A percentile compares a stretch with the other conserved stretches of the same genome.
Conservation (phyloP, 2,113 vertebrate genomes). For the Heloderma charlesbogerti region DNA sequence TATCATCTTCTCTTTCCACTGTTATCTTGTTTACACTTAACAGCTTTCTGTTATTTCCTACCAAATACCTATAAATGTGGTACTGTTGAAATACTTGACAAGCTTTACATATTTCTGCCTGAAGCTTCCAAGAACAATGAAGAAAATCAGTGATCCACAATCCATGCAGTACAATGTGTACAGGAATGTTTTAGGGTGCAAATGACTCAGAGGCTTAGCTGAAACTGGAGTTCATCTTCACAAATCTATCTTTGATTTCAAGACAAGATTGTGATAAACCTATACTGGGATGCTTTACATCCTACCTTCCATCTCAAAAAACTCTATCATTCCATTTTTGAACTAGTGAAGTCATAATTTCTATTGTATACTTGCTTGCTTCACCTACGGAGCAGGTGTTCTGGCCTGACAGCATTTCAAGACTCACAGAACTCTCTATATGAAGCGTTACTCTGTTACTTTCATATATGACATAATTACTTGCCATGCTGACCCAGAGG, state of each 20-base stretch:
- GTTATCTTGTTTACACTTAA: neutral
- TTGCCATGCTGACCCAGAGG: neutral
- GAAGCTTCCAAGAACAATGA: too few relatives aligned
- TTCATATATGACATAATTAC: neutral
- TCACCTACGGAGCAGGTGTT: neutral
- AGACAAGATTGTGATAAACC: constrained; percentile 16
- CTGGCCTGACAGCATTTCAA: neutral
- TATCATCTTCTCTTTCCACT: neutral
- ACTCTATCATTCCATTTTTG: neutral
- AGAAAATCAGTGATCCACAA: neutral
- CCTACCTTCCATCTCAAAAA: neutral
- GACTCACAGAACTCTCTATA: neutral
- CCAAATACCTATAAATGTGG: neutral
- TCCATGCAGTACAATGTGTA: neutral
- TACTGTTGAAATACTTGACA: neutral
- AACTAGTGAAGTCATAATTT: neutral
- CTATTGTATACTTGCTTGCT: neutral
- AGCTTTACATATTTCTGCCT: neutral
- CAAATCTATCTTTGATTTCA: constrained; percentile 25
- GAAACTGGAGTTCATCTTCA: constrained; percentile 22
- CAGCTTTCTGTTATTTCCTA: neutral
- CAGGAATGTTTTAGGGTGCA: neutral
- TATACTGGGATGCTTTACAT: neutral
- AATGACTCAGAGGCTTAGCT: neutral
- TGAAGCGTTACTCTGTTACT: neutral